Conservation (phyloP, 2,113 vertebrate genomes). For the Crypturellus undulatus region DNA sequence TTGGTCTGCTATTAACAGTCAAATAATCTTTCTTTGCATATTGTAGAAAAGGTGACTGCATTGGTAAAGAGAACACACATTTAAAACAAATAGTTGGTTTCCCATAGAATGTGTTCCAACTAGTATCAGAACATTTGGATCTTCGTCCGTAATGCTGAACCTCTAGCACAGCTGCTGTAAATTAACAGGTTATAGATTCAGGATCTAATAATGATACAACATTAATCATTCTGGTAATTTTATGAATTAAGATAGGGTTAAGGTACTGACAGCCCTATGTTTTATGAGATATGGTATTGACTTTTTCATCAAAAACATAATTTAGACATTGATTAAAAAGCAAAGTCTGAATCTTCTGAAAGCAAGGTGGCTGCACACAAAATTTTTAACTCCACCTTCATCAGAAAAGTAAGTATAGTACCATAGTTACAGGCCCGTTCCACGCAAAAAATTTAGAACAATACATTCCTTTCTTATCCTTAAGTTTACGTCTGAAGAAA, state of each 20-base stretch:
- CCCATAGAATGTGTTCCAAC: neutral
- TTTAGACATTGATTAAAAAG: neutral
- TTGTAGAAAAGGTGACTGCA: neutral
- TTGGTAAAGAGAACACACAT: neutral
- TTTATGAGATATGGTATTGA: neutral
- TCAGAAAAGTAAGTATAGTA: neutral
- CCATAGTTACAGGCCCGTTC: neutral
- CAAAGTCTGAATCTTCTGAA: neutral
- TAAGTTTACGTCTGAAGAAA: neutral
- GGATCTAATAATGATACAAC: neutral
- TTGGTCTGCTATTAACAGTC: neutral
- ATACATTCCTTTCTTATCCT: neutral
- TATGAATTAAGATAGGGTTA: neutral
- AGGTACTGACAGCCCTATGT: neutral
- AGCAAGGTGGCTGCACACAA: neutral
- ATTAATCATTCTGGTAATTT: neutral
- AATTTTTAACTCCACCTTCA: neutral
- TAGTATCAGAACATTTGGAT: neutral
- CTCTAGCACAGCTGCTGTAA: neutral
- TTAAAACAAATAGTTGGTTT: neutral
- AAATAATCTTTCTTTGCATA: neutral
- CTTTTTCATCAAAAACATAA: neutral
- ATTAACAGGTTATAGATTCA: neutral
- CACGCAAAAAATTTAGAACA: neutral
- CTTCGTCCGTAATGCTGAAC: neutral